These are phyloP conservation scores for Dendrolimus kikuchii DNA, from an alignment of 1,140 invertebrate species.

Conservation along the genomic window DNA sequence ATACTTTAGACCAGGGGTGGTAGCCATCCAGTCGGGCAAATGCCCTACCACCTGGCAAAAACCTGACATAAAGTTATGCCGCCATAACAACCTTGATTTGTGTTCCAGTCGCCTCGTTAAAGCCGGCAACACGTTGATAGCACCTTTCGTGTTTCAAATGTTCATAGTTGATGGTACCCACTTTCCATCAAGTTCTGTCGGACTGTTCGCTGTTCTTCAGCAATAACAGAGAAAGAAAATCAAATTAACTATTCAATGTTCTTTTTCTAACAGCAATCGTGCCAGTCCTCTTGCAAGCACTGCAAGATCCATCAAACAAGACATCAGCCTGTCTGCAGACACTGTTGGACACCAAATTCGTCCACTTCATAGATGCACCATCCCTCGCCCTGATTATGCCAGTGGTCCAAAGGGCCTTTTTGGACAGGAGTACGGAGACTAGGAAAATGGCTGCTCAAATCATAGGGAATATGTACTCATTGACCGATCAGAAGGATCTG, in stretches of 20 bases:
- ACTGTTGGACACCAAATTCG: constrained; percentile 97
- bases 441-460: constrained; percentile 99
- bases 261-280: constrained; percentile 81
- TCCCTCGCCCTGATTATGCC: constrained; percentile 99
- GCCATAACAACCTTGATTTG: too few species aligned
- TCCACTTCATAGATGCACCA: constrained; percentile 99
- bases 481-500: constrained; percentile 99
- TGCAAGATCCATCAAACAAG: constrained; percentile 97
- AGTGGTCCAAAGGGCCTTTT: constrained; percentile 96
- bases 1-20: too few species aligned
- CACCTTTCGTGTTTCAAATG: too few species aligned
- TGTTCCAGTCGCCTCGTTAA: too few species aligned
- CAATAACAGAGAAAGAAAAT: too few species aligned
- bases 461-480: constrained; percentile 99
- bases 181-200: too few species aligned
- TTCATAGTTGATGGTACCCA: too few species aligned
- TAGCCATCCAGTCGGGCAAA: too few species aligned
- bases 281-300: constrained; percentile 90
- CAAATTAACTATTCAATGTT: constrained; percentile 18
- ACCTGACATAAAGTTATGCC: too few species aligned
- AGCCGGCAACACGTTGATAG: too few species aligned
- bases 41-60: too few species aligned
- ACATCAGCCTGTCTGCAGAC: constrained; percentile 94
- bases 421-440: constrained; percentile 97
- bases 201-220: too few species aligned